These are phyloP conservation scores for Leptosomus discolor DNA, from an alignment of 2,113 vertebrate species.

Conservation along the genomic window DNA sequence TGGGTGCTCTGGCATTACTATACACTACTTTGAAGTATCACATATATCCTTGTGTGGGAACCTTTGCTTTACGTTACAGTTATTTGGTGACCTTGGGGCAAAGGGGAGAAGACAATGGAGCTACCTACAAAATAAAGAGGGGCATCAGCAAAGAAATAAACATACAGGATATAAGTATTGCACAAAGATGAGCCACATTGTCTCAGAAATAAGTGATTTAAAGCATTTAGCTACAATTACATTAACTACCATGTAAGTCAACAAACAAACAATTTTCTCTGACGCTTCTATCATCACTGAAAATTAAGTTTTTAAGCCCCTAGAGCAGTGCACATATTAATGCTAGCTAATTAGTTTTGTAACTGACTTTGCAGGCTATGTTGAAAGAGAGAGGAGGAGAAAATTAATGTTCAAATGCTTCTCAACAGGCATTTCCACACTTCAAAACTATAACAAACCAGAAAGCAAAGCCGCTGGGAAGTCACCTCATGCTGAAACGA, in stretches of 20 bases:
- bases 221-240: constrained; percentile 41
- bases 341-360: constrained; percentile 66
- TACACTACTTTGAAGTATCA: neutral
- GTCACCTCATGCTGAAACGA: constrained; percentile 18
- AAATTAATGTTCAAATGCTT: constrained; percentile 51
- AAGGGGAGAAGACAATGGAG: neutral
- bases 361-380: constrained; percentile 51
- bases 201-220: constrained; percentile 23
- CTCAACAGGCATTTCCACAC: constrained; percentile 55
- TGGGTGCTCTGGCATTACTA: neutral
- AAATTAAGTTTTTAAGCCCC: constrained; percentile 66
- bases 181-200: neutral
- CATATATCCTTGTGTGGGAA: neutral
- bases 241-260: constrained; percentile 29
- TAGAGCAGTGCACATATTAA: constrained; percentile 56
- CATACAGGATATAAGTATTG: neutral
- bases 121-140: neutral
- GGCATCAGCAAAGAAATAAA: neutral
- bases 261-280: constrained; percentile 55
- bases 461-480: constrained; percentile 46
- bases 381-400: constrained; percentile 10
- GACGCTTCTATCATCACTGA: constrained; percentile 56
- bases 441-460: constrained; percentile 34
- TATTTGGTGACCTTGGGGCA: neutral
- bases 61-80: neutral